These are phyloP conservation scores for Steromphala cineraria DNA, from an alignment of 2,888 invertebrate genomes.

Conservation along the genomic window DNA sequence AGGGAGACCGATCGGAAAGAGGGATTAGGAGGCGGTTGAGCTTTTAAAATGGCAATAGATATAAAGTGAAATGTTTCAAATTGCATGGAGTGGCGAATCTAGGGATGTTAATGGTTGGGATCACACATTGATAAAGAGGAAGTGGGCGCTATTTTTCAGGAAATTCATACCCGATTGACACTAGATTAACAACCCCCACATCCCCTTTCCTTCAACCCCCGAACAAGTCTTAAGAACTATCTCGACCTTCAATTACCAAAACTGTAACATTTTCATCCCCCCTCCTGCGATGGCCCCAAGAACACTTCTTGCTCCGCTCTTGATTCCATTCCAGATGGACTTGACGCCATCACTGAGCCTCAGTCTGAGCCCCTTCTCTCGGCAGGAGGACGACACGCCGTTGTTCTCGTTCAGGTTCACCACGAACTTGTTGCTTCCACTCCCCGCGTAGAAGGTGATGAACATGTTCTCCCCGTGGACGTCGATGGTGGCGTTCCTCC, in stretches of 20 bases:
- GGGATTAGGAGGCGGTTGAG: no score
- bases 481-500: not conserved
- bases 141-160: no score
- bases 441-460: not conserved
- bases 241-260: not conserved
- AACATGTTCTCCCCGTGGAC: not conserved
- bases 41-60: no score
- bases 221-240: no score
- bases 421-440: not conserved
- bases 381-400: not conserved
- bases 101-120: no score
- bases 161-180: no score
- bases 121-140: no score
- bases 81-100: no score
- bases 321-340: not conserved
- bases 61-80: no score
- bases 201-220: no score
- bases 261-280: not conserved
- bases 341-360: not conserved
- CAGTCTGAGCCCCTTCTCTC: not conserved
- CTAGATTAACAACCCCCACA: no score
- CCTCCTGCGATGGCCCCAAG: not conserved
- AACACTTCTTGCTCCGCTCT: not conserved
- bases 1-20: no score
- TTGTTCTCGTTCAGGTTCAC: not conserved